Conservation (phyloP, 30 jellyfish, hydroid and myxozoan genomes). For the Hydra vulgaris region DNA sequence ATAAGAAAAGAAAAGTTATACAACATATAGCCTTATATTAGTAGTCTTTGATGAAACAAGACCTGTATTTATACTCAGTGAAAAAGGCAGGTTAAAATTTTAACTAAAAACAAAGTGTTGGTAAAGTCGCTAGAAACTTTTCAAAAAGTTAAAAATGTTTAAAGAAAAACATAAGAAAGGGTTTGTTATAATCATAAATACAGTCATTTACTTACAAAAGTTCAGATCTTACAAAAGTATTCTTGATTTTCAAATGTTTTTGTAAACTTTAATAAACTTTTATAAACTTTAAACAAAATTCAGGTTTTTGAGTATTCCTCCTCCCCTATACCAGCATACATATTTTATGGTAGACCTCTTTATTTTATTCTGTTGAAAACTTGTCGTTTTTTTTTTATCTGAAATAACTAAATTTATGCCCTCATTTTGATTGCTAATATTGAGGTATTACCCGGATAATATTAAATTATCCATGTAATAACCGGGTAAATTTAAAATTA, state of each 20-base stretch:
- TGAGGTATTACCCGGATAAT: no score
- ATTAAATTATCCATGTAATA: no score
- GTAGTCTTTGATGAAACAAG: neutral
- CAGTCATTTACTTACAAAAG: neutral
- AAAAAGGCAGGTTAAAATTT: neutral
- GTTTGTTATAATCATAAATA: neutral
- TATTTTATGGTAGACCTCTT: no score
- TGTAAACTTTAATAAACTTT: neutral
- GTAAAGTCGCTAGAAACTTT: neutral
- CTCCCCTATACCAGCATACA: no score
- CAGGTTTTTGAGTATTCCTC: no score
- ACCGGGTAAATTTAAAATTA: no score
- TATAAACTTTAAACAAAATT: neutral
- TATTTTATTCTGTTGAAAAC: no score
- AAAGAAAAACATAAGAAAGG: neutral
- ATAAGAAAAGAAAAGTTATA: neutral
- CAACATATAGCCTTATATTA: neutral
- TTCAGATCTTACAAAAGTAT: neutral
- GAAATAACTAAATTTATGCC: no score
- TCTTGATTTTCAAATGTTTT: neutral
- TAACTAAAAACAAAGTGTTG: neutral
- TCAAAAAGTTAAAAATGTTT: neutral
- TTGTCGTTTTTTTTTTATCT: no score
- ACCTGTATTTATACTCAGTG: neutral
- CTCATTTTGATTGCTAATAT: no score